Percentiles rank a stretch among this genome's conserved stretches.
Evolutionary conservation across 2,113 vertebrate species (phyloP).

Genomic region (Reinhardtius hippoglossoides): DNA sequence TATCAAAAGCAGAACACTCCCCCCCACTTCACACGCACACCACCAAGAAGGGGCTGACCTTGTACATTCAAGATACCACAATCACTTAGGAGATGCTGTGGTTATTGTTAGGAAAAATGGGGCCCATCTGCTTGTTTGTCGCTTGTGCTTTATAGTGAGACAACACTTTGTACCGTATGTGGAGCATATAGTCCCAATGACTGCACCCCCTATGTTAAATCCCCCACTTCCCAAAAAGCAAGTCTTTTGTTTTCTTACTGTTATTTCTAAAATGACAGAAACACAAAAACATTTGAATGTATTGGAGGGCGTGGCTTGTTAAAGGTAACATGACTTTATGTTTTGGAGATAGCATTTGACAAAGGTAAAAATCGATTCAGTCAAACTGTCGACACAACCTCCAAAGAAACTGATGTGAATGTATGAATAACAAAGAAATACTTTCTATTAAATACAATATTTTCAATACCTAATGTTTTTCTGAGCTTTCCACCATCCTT

Average conservation of each 20-base stretch:
- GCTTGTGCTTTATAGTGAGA: conserved; percentile 26
- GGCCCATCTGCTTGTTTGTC: conserved; percentile 61
- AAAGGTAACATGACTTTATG: too few species aligned
- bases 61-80: conserved; percentile 56
- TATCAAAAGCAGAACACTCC: conserved; percentile 31
- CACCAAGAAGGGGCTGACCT: conserved; percentile 54
- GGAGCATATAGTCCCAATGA: not conserved
- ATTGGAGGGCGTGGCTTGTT: too few species aligned
- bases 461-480: not conserved
- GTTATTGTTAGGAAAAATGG: conserved; percentile 49
- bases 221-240: not conserved
- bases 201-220: not conserved
- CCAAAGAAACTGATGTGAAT: not conserved
- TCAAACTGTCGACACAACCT: not conserved
- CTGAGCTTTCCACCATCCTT: not conserved
- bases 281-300: not conserved
- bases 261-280: not conserved
- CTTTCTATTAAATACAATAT: not conserved
- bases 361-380: not conserved
- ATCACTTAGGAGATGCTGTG: conserved; percentile 53
- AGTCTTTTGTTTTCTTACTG: not conserved
- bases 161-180: conserved; percentile 1
- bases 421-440: not conserved
- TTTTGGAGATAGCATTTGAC: too few species aligned
- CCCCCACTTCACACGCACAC: not conserved